These are phyloP conservation scores for Cheilosia vulpina DNA, from an alignment of 2,888 invertebrate genomes.

Conservation along the genomic window DNA sequence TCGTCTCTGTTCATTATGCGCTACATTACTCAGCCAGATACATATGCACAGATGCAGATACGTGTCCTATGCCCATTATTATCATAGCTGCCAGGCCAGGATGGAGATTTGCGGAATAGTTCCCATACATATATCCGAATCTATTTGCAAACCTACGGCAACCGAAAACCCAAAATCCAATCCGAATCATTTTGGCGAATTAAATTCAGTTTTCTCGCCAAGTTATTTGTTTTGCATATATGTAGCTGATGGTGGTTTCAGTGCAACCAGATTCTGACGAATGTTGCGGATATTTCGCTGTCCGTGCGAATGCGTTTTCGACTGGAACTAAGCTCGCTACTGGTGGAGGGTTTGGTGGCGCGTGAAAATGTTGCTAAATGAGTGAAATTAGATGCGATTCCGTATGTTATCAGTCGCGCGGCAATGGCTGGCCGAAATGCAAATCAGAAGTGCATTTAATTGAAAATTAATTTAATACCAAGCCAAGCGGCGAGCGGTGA, in stretches of 20 bases:
- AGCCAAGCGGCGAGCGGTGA: not conserved
- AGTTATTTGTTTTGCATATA: constrained; percentile 54
- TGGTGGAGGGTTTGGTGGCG: constrained; percentile 15
- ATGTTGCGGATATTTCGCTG: constrained; percentile 45
- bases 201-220: constrained; percentile 49
- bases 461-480: constrained; percentile 62
- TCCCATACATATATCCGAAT: not conserved
- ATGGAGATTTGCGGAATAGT: not conserved
- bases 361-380: constrained; percentile 46
- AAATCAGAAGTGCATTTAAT: constrained; percentile 53
- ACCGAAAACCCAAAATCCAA: constrained; percentile 1
- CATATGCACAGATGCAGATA: constrained; percentile 66
- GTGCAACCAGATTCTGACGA: constrained; percentile 61
- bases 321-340: not conserved
- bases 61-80: constrained; percentile 31
- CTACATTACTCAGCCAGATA: constrained; percentile 69
- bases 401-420: constrained; percentile 46
- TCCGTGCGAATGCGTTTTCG: constrained; percentile 3
- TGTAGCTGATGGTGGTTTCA: constrained; percentile 29
- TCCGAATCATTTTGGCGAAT: constrained; percentile 52
- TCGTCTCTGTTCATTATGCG: constrained; percentile 72
- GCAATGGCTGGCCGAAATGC: constrained; percentile 2
- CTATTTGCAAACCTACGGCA: not conserved
- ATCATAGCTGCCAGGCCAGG: constrained; percentile 12
- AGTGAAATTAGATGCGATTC: constrained; percentile 52